These are phyloP conservation scores for Noctilio leporinus DNA, from an alignment of 2,113 vertebrate genomes.

Conservation along the genomic window DNA sequence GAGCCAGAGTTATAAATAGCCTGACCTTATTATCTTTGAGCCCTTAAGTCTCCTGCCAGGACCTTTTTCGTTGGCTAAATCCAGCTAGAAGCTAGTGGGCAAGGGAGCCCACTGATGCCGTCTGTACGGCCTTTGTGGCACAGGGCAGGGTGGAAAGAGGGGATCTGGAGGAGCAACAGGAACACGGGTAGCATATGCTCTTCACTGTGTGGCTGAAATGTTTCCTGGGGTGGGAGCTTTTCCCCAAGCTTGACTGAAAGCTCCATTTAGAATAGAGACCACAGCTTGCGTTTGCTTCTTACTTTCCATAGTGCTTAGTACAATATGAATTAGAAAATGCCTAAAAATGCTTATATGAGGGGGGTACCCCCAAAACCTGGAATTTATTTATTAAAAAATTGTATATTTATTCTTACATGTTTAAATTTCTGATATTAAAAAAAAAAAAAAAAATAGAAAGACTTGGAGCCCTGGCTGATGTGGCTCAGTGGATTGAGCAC, in stretches of 20 bases:
- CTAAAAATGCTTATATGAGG: not conserved
- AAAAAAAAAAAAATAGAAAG: too few species aligned
- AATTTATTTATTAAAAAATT: too few species aligned
- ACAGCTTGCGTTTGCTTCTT: not conserved
- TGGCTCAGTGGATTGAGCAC: too few species aligned
- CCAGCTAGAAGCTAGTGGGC: not conserved
- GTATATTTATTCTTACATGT: too few species aligned
- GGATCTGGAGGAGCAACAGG: not conserved
- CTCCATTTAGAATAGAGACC: not conserved
- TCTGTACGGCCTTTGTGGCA: not conserved
- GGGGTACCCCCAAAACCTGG: too few species aligned
- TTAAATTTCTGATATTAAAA: too few species aligned
- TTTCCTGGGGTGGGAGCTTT: not conserved
- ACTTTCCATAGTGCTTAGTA: not conserved
- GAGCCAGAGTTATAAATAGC: not conserved
- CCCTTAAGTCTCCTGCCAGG: not conserved
- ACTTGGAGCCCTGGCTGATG: too few species aligned
- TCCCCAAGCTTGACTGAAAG: not conserved
- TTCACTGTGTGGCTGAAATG: not conserved
- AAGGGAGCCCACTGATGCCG: not conserved
- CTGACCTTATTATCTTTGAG: not conserved
- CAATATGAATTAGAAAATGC: not conserved
- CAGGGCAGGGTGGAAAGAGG: not conserved
- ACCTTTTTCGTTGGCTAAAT: not conserved
- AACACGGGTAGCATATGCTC: not conserved